These are phyloP conservation scores for Ypsolopha scabrella DNA, from an alignment of 2,888 invertebrate species.

Conservation along the genomic window DNA sequence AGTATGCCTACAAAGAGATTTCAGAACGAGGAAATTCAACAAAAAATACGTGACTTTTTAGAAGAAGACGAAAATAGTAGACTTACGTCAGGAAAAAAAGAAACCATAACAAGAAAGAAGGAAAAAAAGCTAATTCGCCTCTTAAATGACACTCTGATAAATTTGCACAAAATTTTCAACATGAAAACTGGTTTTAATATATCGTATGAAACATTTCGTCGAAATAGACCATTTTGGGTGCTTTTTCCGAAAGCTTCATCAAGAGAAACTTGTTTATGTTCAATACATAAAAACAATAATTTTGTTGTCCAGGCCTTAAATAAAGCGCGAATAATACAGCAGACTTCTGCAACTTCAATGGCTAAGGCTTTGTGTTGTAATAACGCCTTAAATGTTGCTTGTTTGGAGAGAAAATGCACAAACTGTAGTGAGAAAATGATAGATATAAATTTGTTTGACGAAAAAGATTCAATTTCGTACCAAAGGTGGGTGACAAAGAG, in stretches of 20 bases:
- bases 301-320: neutral
- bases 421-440: neutral
- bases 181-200: neutral
- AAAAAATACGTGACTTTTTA: constrained; percentile 7
- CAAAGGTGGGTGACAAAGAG: neutral
- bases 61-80: constrained; percentile 9
- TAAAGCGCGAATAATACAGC: neutral
- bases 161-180: neutral
- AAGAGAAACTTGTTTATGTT: neutral
- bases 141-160: neutral
- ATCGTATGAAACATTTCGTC: neutral
- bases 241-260: neutral
- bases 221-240: neutral
- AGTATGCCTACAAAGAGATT: neutral
- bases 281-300: neutral
- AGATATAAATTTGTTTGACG: neutral
- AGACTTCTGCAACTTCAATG: neutral
- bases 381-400: no score
- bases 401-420: no score
- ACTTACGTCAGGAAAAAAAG: constrained; percentile 10
- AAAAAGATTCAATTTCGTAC: neutral
- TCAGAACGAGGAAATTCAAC: neutral
- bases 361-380: no score
- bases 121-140: constrained; percentile 5
- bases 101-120: constrained; percentile 4